Evolutionary conservation across 2,888 invertebrate genomes (phyloP), one percentile per base, ranked within the genome.

Genomic region (Anoncus sp.): DNA sequence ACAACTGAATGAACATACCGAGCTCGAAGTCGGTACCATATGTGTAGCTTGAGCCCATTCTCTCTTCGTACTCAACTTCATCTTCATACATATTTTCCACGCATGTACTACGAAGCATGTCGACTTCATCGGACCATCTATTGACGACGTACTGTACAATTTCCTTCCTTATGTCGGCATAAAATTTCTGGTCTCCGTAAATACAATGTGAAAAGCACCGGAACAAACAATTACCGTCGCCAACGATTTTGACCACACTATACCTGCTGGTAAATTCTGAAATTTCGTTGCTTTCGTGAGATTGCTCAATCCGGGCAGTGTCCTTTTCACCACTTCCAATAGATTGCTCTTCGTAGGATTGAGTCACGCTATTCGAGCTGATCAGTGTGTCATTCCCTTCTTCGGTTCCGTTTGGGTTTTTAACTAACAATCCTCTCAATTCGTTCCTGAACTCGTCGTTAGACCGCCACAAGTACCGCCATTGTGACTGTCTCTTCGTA

Each of bases 21-120:
- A 73, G 16, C 38, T 73, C 73, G 16, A 57, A 66, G 18, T 73
- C 73, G 3, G 73, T 73, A 1, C 73, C 73, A 43, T 24, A 73
- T 22, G 59, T 66, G 22, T 10, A n/a, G 45, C 10, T 16, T 12
- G 12, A n/a, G 14, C 73, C 66, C 73, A 73, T 73, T 31, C 20
- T 57, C 6, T 12, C n/a, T 12, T 0, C 9, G 40, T 73, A 73
- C 14, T 66, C 45, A 20, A 1, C 49, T 10, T 40, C 16, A 59
- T 59, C 24, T 38, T 49, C 3, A 14, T 49, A 71, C 10, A 4
- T 14, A 1, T 14, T 0, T n/a, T 71, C 62, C 16, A 9, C 49
- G 22, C 71, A 60, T 16, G 67, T 45, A 57, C 31, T 45, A 1
- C 14, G 6, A 1, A 47, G 45, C 45, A 57, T 9, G 5, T 12